A percentile compares a stretch with the other conserved stretches of the same genome.
Conservation (phyloP, 2,797 vertebrate species). For the Artibeus jamaicensis region DNA sequence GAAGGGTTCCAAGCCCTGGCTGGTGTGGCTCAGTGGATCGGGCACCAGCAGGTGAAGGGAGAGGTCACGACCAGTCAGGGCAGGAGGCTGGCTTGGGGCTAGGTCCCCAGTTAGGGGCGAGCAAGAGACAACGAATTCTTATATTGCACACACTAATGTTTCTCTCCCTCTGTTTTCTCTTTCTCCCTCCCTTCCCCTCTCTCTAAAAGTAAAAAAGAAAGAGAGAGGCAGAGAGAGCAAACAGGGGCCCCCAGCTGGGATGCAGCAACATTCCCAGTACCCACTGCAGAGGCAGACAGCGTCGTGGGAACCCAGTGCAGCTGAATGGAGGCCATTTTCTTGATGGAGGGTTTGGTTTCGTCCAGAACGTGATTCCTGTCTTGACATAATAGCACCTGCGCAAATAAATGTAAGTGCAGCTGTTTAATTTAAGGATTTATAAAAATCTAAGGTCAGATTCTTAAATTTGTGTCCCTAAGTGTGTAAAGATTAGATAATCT, state of each 20-base stretch:
- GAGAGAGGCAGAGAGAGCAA: no score
- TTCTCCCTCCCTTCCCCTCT: no score
- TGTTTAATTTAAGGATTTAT: not conserved
- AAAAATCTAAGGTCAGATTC: not conserved
- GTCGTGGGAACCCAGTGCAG: not conserved
- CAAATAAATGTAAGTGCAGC: not conserved
- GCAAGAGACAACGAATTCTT: no score
- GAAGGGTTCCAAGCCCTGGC: not conserved
- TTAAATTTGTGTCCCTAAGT: conserved; percentile 4
- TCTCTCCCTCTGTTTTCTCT: no score
- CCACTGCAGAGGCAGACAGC: no score
- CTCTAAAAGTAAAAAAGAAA: no score
- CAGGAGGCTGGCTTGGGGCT: no score
- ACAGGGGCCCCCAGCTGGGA: not conserved
- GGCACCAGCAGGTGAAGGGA: rapidly evolving
- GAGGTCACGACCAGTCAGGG: no score
- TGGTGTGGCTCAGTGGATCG: no score
- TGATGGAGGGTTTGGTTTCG: not conserved
- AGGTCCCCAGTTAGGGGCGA: no score
- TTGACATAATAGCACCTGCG: not conserved
- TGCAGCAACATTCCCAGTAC: not conserved
- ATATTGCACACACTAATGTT: no score
- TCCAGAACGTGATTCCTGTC: not conserved
- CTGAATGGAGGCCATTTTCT: not conserved
- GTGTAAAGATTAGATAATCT: not conserved